A percentile compares a stretch with the other conserved stretches of the same genome.
phyloP scores from a whole-genome alignment of 2,797 vertebrate species.

The Brachymystax lenok region DNA sequence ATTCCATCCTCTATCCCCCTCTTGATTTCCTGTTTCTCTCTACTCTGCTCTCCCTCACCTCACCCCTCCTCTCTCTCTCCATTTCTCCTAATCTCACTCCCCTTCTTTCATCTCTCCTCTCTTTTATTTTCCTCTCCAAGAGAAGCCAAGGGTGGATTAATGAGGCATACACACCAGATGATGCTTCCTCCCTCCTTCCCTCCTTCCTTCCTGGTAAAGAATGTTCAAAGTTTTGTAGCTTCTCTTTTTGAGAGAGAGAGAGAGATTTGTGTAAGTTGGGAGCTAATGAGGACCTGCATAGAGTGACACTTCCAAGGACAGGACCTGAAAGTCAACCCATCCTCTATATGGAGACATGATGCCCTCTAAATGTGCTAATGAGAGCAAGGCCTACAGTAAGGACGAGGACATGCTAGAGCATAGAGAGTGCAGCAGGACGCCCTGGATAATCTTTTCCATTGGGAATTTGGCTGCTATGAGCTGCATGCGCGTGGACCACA shows the following conservation, averaged over 20 bases:
- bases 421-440: not conserved
- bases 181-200: constrained; percentile 43
- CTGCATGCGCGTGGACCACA: too few relatives aligned
- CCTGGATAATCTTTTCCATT: not conserved
- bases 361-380: not conserved
- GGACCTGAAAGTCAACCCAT: not conserved
- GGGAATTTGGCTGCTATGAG: too few relatives aligned
- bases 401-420: not conserved
- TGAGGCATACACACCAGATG: constrained; percentile 68
- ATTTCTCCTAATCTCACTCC: not conserved
- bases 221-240: constrained; percentile 21
- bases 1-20: not conserved
- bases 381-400: not conserved
- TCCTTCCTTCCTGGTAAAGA: constrained; percentile 50
- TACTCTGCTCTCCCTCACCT: not conserved
- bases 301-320: not conserved
- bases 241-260: constrained; percentile 9
- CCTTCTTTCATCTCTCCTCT: not conserved
- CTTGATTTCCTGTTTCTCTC: not conserved
- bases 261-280: too few relatives aligned
- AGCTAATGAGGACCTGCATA: too few relatives aligned
- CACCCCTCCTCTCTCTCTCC: not conserved
- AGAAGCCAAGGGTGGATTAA: constrained; percentile 61
- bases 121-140: constrained; percentile 50
- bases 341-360: not conserved